These are phyloP conservation scores for Eurois occulta DNA, from an alignment of 2,888 invertebrate species.

Conservation along the genomic window DNA sequence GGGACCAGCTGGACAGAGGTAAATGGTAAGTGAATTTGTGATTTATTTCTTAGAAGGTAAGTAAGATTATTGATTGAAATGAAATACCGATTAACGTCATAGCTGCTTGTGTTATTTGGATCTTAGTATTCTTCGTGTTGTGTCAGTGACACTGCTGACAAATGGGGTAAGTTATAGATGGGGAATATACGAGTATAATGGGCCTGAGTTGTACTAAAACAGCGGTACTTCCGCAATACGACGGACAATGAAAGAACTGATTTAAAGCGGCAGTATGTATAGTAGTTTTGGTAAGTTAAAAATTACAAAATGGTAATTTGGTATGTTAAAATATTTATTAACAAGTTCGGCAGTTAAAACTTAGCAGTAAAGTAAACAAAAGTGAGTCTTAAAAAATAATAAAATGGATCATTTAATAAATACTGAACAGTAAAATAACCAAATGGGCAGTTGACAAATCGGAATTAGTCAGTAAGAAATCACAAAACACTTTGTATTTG, in stretches of 20 bases:
- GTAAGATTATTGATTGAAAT: conserved; percentile 34
- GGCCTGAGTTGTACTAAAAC: not conserved
- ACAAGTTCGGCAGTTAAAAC: no score
- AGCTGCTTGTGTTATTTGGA: not conserved
- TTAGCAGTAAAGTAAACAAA: no score
- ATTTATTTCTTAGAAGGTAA: not conserved
- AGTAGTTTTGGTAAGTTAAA: no score
- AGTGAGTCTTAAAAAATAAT: no score
- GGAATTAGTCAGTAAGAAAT: no score
- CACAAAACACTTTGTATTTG: no score
- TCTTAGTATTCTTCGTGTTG: conserved; percentile 9
- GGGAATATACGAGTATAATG: not conserved
- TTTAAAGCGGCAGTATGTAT: no score
- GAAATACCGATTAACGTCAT: conserved; percentile 24
- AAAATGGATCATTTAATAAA: no score
- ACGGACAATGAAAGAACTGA: not conserved
- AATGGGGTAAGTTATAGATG: conserved; percentile 10
- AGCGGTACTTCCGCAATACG: not conserved
- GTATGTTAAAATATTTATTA: no score
- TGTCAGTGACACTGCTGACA: conserved; percentile 21
- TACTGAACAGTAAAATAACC: no score
- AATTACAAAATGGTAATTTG: no score
- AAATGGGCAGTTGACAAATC: no score
- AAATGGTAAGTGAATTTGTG: not conserved
- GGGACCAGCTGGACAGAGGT: conserved; percentile 80